These are phyloP conservation scores for Osmoderma eremita DNA, from an alignment of 2,888 invertebrate genomes.

Conservation along the genomic window DNA sequence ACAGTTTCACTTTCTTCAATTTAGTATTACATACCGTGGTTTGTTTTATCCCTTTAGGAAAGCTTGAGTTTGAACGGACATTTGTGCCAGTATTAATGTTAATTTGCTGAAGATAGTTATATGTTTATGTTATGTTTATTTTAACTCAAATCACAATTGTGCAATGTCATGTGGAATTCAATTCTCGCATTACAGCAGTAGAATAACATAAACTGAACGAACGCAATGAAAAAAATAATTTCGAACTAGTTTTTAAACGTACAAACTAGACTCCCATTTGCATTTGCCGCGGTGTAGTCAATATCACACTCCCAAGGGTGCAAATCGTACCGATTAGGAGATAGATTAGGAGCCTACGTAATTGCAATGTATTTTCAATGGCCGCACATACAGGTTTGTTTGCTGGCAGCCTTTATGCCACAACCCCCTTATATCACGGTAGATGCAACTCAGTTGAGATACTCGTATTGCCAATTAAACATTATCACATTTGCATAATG, in stretches of 20 bases:
- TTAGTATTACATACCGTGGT: no score
- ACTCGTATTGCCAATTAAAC: conserved; percentile 42
- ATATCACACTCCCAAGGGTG: conserved; percentile 53
- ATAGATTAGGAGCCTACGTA: conserved; percentile 53
- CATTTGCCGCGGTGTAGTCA: conserved; percentile 56
- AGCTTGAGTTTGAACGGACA: no score
- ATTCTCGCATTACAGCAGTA: no score
- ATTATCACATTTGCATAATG: neutral
- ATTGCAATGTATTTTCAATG: conserved; percentile 58
- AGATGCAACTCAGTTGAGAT: conserved; percentile 45
- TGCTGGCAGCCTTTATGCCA: conserved; percentile 42
- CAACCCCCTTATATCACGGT: conserved; percentile 41
- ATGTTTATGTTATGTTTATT: no score
- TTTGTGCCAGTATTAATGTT: no score
- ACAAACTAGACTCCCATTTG: conserved; percentile 46
- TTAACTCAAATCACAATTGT: no score
- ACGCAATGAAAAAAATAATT: neutral
- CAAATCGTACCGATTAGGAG: conserved; percentile 55
- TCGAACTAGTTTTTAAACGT: conserved; percentile 7
- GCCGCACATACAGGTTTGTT: conserved; percentile 47
- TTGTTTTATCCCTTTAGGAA: no score
- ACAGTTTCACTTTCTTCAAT: no score
- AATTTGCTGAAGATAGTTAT: no score
- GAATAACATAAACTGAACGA: no score
- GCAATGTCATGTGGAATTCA: no score